These are phyloP conservation scores for Perca schrenkii DNA, from an alignment of 2,113 vertebrate genomes.

Conservation along the genomic window DNA sequence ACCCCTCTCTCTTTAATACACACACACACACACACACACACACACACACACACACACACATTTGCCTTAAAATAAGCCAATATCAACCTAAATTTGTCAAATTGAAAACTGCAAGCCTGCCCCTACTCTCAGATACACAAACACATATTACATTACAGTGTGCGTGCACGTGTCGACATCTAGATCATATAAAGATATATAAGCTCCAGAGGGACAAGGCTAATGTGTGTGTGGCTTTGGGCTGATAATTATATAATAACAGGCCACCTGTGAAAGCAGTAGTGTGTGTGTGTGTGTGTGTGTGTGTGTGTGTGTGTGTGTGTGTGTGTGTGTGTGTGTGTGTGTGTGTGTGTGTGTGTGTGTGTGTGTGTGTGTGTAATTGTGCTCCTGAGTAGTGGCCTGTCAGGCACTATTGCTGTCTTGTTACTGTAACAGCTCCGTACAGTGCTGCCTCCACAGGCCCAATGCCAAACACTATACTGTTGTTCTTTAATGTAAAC, in stretches of 20 bases:
- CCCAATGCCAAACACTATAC: slow-evolving; percentile 51
- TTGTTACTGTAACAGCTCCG: slow-evolving; percentile 55
- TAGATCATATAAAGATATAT: slow-evolving; percentile 1
- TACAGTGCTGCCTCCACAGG: slow-evolving; percentile 47
- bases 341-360: slow-evolving; percentile 16
- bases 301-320: slow-evolving; percentile 7
- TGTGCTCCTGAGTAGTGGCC: slow-evolving; percentile 35
- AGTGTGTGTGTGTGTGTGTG: slow-evolving; percentile 7
- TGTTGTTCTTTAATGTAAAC: slow-evolving; percentile 46
- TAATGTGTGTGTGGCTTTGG: slow-evolving; percentile 17
- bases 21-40: background rate
- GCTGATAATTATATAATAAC: slow-evolving; percentile 49
- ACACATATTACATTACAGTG: background rate
- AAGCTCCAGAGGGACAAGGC: slow-evolving; percentile 9
- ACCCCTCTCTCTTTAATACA: background rate
- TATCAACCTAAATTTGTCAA: slow-evolving; percentile 55
- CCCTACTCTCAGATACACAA: slow-evolving; percentile 14
- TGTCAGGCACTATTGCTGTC: slow-evolving; percentile 55
- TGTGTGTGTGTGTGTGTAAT: slow-evolving; percentile 26
- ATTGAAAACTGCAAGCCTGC: slow-evolving; percentile 42
- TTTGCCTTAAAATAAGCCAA: slow-evolving; percentile 30
- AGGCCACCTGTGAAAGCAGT: slow-evolving; percentile 55
- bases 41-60: slow-evolving; percentile 1
- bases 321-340: slow-evolving; percentile 6
- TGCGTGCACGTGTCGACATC: slow-evolving; percentile 24